phyloP scores from a whole-genome alignment of 2,888 invertebrate genomes.

The Archaeoteleia sp. region DNA sequence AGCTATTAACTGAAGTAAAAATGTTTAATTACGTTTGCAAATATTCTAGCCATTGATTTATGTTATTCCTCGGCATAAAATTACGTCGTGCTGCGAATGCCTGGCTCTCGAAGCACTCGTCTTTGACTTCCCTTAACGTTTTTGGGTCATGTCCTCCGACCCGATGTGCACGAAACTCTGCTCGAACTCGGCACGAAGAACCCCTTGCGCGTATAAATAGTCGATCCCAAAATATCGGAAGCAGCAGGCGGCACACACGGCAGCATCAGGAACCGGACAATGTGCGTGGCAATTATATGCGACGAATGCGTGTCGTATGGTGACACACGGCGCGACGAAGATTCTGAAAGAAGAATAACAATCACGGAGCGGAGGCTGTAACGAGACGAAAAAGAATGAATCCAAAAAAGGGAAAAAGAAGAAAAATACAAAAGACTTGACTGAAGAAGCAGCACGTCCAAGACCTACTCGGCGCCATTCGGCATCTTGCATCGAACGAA shows the following conservation, averaged over 20 bases:
- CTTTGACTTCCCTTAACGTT: conserved; percentile 44
- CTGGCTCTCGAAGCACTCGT: conserved; percentile 8
- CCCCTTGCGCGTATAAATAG: conserved; percentile 62
- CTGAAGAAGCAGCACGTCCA: too few species aligned
- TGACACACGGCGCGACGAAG: conserved; percentile 53
- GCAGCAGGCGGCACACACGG: conserved; percentile 55
- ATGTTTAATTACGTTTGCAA: too few species aligned
- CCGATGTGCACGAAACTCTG: conserved; percentile 60
- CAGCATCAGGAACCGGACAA: conserved; percentile 58
- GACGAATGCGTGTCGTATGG: conserved; percentile 63
- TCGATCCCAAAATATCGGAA: conserved; percentile 63
- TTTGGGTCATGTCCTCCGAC: conserved; percentile 64
- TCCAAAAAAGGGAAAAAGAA: conserved; percentile 29
- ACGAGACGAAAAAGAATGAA: background rate
- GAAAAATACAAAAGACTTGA: conserved; percentile 26
- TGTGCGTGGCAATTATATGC: conserved; percentile 64
- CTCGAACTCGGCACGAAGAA: conserved; percentile 45
- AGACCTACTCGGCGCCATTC: conserved; percentile 57
- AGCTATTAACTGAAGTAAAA: too few species aligned
- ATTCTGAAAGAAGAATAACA: conserved; percentile 30
- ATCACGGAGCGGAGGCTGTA: conserved; percentile 11
- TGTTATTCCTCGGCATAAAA: background rate
- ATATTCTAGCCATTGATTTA: too few species aligned
- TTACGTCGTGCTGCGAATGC: conserved; percentile 10
- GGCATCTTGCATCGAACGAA: conserved; percentile 56